Evolutionary conservation across 2,888 invertebrate species (phyloP).

Genomic region (Mamestra brassicae): DNA sequence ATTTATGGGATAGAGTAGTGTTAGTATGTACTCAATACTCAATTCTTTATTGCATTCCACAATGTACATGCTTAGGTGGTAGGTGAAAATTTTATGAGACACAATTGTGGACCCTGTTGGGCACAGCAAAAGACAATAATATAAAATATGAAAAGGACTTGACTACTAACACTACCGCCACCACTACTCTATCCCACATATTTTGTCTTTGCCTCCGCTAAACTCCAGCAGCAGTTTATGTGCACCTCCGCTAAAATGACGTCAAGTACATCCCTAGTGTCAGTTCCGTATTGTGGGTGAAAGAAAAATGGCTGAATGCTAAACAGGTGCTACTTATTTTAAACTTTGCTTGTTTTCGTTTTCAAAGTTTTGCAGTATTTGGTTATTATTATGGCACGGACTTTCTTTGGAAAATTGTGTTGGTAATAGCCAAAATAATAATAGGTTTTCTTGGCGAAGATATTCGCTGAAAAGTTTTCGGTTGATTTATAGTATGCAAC

Average conservation of each 20-base stretch:
- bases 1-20: too few relatives aligned
- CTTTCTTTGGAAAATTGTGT: slow-evolving; percentile 26
- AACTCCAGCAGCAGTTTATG: background rate
- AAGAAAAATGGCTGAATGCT: slow-evolving; percentile 43
- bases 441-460: slow-evolving; percentile 4
- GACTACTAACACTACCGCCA: too few relatives aligned
- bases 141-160: too few relatives aligned
- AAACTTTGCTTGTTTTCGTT: slow-evolving; percentile 42
- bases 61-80: too few relatives aligned
- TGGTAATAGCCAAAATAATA: slow-evolving; percentile 16
- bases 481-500: background rate
- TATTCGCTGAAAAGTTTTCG: background rate
- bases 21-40: too few relatives aligned
- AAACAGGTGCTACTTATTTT: slow-evolving; percentile 38
- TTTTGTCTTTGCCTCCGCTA: background rate
- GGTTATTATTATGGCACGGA: slow-evolving; percentile 17
- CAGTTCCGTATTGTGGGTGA: background rate
- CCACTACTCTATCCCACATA: too few relatives aligned
- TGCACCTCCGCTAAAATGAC: background rate
- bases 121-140: too few relatives aligned
- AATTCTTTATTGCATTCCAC: too few relatives aligned
- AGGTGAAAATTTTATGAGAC: too few relatives aligned
- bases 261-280: background rate
- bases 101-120: too few relatives aligned
- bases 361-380: slow-evolving; percentile 32